Evolutionary conservation across 2,113 vertebrate species (phyloP).

Genomic region (Sakesphorus luctuosus): DNA sequence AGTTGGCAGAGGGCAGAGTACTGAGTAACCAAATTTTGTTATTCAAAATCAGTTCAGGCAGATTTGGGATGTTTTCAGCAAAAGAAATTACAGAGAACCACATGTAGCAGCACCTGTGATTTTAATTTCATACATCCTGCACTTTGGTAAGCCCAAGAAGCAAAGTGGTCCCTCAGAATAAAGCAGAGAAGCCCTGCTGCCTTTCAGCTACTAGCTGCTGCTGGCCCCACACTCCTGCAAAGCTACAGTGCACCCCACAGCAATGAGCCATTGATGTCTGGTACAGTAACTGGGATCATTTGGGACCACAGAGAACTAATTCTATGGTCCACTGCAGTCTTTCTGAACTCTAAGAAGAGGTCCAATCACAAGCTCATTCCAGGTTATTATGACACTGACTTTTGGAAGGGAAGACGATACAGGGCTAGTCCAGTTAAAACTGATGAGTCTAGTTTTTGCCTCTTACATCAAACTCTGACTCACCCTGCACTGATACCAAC

Average conservation of each 20-base stretch:
- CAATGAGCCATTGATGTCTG: not conserved
- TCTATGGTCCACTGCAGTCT: not conserved
- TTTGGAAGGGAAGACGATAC: not conserved
- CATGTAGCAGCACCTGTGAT: not conserved
- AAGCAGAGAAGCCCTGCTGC: not conserved
- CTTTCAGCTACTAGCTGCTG: not conserved
- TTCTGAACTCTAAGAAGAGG: not conserved
- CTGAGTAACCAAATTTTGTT: not conserved
- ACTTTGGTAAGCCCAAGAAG: not conserved
- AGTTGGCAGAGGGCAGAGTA: not conserved
- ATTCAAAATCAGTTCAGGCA: not conserved
- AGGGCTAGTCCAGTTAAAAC: not conserved
- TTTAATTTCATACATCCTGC: not conserved
- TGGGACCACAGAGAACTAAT: not conserved
- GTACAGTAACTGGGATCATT: not conserved
- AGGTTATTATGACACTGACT: not conserved
- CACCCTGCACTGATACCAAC: constrained; percentile 37
- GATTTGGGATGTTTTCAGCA: not conserved
- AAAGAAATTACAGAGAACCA: not conserved
- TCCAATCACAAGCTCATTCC: not conserved
- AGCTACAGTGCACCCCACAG: not conserved
- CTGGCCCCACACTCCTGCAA: not conserved
- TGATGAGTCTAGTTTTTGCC: not conserved
- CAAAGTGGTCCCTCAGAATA: not conserved
- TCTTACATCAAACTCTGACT: constrained; percentile 53